These are phyloP conservation scores for Odontocerum albicorne DNA, from an alignment of 2,888 invertebrate species.

Conservation along the genomic window DNA sequence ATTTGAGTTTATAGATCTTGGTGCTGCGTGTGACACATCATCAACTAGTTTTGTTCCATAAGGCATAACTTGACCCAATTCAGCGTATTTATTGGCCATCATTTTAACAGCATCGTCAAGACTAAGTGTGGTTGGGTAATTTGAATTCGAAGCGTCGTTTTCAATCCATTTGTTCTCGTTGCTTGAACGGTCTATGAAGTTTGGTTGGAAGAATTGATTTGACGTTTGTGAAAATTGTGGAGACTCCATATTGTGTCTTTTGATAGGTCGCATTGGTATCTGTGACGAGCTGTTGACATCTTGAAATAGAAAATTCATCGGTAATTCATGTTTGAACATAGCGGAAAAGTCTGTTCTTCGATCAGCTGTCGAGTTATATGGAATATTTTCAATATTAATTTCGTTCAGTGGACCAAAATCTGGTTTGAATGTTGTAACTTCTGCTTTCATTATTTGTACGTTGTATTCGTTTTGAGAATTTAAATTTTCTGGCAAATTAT, in stretches of 20 bases:
- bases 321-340: not conserved
- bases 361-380: too few species aligned
- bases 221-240: not conserved
- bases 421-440: too few species aligned
- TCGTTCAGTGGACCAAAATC: too few species aligned
- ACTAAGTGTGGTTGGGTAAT: not conserved
- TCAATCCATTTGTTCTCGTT: conserved; percentile 2
- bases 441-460: too few species aligned
- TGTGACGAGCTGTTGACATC: not conserved
- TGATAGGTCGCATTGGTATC: conserved; percentile 6
- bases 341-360: not conserved
- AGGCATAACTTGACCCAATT: conserved; percentile 1
- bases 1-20: conserved; percentile 2
- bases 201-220: not conserved
- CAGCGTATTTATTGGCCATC: not conserved
- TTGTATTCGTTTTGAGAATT: too few species aligned
- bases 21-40: not conserved
- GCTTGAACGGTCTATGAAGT: conserved; percentile 10
- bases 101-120: conserved; percentile 4
- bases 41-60: conserved; percentile 10
- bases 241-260: conserved; percentile 2
- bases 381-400: too few species aligned
- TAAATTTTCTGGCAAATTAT: too few species aligned
- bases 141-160: conserved; percentile 1
- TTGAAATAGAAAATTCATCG: not conserved